Evolutionary conservation across 2,888 invertebrate genomes (phyloP), one percentile per base, ranked within the genome.

Genomic region (Tenthredo notha): DNA sequence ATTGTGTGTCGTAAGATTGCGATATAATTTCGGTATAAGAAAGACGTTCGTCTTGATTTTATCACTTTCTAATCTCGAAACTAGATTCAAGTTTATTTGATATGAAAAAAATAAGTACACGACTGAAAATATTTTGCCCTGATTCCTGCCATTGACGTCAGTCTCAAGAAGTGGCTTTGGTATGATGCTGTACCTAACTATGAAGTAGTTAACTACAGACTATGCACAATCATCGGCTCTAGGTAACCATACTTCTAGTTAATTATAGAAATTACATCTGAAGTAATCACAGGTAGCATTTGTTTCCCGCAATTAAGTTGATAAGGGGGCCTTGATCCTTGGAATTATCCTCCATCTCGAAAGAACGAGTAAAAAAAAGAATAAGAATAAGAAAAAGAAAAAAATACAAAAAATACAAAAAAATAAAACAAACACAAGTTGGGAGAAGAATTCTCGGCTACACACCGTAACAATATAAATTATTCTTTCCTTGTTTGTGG

Each of bases 401-500:
- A n/a, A n/a, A n/a, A n/a, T n/a, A n/a, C n/a, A n/a, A n/a, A 21
- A 58, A 58, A 21, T 0, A 21, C 1, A 58, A n/a, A 25, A 61
- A 61, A 61, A 61, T 21, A 21, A 61, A 7, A 25, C 2, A 33
- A 33, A 21, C 9, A 21, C 21, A 61, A 25, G 10, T 25, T 61
- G 25, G 21, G 61, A 61, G 61, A 61, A 25, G 61, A 61, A 61
- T 61, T 61, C 61, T 61, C 61, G 25, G 61, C 61, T 61, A 61
- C 25, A 61, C 25, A 61, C 61, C 61, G 61, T 61, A 61, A 61
- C 61, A 61, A 61, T 70, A 70, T 70, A 37, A 70, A 70, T 70
- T 33, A 70, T 70, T 37, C 61, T 61, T 70, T 70, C 33, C 70
- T 37, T 70, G 70, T 70, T 70, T 70, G 70, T n/a, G n/a, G 70